Evolutionary conservation across 2,797 vertebrate species (phyloP).

Genomic region (Clarias pachynema): DNA sequence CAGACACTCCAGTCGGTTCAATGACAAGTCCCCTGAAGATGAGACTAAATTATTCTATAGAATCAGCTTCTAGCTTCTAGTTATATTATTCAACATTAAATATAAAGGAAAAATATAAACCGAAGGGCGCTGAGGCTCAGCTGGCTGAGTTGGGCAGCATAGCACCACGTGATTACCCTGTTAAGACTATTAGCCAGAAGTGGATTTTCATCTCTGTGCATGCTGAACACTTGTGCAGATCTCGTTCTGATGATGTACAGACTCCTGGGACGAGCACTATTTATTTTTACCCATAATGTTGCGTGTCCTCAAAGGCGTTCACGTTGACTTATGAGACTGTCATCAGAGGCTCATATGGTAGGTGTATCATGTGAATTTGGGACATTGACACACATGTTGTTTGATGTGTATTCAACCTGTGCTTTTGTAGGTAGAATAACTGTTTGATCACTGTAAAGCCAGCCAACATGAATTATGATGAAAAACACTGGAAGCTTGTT

Average conservation of each 20-base stretch:
- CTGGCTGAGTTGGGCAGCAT: neutral
- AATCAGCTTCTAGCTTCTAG: neutral
- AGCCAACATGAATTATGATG: neutral
- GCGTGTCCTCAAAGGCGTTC: slow-evolving; percentile 28
- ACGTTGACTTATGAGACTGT: neutral
- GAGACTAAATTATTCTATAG: neutral
- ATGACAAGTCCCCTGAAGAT: no score
- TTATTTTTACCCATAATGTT: slow-evolving; percentile 32
- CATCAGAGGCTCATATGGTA: slow-evolving; percentile 23
- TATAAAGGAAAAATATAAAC: neutral
- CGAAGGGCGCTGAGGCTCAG: neutral
- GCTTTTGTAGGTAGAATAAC: neutral
- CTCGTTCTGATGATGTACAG: neutral
- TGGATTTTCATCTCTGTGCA: neutral
- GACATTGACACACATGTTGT: slow-evolving; percentile 18
- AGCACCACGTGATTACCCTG: neutral
- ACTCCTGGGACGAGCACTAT: slow-evolving; percentile 6
- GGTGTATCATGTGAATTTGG: slow-evolving; percentile 15
- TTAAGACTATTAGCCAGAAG: slow-evolving; percentile 3
- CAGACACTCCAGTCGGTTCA: no score
- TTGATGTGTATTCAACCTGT: slow-evolving; percentile 34
- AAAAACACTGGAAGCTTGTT: neutral
- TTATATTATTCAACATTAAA: no score
- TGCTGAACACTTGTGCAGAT: slow-evolving; percentile 19
- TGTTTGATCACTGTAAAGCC: neutral